Base-by-base conservation (phyloP, 2,888 invertebrate genomes). In the Drosophila stalkeri region DNA sequence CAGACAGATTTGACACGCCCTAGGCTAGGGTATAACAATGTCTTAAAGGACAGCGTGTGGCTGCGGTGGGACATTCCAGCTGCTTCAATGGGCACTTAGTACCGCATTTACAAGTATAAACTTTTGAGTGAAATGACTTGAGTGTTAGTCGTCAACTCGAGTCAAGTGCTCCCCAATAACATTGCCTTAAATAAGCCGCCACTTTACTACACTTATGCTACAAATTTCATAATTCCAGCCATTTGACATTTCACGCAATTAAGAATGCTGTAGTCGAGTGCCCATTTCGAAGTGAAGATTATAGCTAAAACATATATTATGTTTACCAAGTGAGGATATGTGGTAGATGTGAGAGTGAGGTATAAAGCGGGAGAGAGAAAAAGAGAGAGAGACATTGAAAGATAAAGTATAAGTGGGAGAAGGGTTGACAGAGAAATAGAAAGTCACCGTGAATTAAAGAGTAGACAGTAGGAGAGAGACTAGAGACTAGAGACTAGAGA, bases 61-160 rank as follows among this genome's bases (percentile, higher is more conserved):
- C n/a, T 12, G 39, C 11, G 39, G 27, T 54, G 55, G n/a, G 55
- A 55, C 27, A 20, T 18, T n/a, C 27, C 55, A 55, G 55, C 55
- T 55, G 55, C 39, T 16, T 55, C 55, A 41, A 39, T 55, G 2
- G 55, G 41, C 55, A 55, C 55, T 55, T 55, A 55, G 16, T 6
- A n/a, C n/a, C 31, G 55, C 55, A 55, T 55, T 55, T 41, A 55
- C 55, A 55, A 62, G 41, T 31, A 27, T 55, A 31, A 55, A 55
- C 41, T 55, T 55, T 14, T 31, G 41, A 55, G 55, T 39, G 55
- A 49, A 64, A 43, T 43, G 33, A 41, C 27, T 43, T 8, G 18
- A 49, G 31, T 37, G 56, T 44, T 43, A n/a, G 6, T 18, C 55
- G 9, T 55, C 39, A 18, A 27, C 27, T 27, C 27, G 2, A 27